Base-by-base conservation (phyloP, 1,140 invertebrate genomes). In the Bombus impatiens region DNA sequence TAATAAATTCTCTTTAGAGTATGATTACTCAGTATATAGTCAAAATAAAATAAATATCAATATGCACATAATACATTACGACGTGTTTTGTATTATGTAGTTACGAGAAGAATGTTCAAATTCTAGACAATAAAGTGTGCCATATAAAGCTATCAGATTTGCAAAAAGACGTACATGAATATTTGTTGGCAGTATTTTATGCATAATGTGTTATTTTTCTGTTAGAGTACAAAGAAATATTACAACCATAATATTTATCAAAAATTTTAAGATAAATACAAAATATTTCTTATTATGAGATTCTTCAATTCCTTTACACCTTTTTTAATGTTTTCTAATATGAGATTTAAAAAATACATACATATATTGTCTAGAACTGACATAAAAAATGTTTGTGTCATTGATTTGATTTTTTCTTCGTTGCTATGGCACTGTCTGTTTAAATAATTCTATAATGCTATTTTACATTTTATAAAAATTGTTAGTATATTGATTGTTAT, bases 341-440 rank as follows among this genome's bases (percentile, higher is more conserved):
- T 82, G 75, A 75, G n/a, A 70, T 67, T 62, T 74, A 84, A 89
- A 84, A 89, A 79, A 89, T 89, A 87, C 78, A 74, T 72, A 86
- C 65, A 79, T 88, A 81, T 90, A 87, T 90, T 91, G 87, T 90
- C 83, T 88, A 91, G 76, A 92, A 92, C 74, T 84, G 86, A 89
- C 82, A 85, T 88, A 86, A 86, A 89, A 67, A 82, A 68, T 87
- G 78, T 68, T 91, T 65, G 53, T 35, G 57, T 88, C 67, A 84
- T 78, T 84, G 68, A 76, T 91, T 93, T 91, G 87, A 89, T 91
- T 92, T 86, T 88, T 67, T 47, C 32, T 85, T 92, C 88, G 88
- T 92, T 91, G 89, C 87, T 89, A 93, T 92, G 92, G 92, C 92
- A 93, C 92, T 90, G 77, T 76, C 83, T 74, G 70, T 87, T 90